Percentiles rank a stretch among this genome's conserved stretches.
Evolutionary conservation across 2,888 invertebrate genomes (phyloP).

Genomic region (Leucophora obtusa): DNA sequence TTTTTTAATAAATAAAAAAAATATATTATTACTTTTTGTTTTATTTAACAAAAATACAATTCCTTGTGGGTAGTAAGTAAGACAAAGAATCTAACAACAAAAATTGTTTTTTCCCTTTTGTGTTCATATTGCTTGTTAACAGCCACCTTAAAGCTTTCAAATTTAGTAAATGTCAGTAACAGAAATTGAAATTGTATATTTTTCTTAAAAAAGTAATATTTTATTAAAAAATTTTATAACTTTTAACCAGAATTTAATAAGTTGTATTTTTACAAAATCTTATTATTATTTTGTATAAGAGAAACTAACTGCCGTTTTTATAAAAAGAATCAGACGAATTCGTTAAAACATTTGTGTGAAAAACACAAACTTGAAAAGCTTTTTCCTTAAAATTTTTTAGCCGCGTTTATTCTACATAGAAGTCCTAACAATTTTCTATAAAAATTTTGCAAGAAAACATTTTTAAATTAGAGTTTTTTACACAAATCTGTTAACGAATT

Average conservation of each 20-base stretch:
- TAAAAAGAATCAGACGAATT: too few relatives aligned
- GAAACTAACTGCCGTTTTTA: too few relatives aligned
- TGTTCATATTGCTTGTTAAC: constrained; percentile 1
- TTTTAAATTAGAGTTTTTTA: too few relatives aligned
- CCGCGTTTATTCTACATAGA: too few relatives aligned
- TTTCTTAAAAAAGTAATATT: constrained; percentile 24
- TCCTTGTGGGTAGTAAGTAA: background rate
- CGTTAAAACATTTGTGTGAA: too few relatives aligned
- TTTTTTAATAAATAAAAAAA: constrained; percentile 3
- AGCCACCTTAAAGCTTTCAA: constrained; percentile 77
- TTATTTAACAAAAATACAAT: too few relatives aligned
- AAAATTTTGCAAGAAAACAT: too few relatives aligned
- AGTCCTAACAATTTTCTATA: too few relatives aligned
- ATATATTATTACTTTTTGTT: background rate
- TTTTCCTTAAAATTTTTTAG: too few relatives aligned
- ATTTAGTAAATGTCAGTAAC: constrained; percentile 78
- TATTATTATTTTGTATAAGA: background rate
- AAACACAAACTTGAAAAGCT: too few relatives aligned
- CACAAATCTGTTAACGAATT: too few relatives aligned
- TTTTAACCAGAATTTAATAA: background rate
- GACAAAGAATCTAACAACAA: background rate
- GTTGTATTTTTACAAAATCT: background rate
- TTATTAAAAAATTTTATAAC: background rate
- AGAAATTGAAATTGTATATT: constrained; percentile 75
- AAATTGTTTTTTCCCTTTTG: background rate